phyloP scores from a whole-genome alignment of 2,888 invertebrate genomes.

The Volucella bombylans region DNA sequence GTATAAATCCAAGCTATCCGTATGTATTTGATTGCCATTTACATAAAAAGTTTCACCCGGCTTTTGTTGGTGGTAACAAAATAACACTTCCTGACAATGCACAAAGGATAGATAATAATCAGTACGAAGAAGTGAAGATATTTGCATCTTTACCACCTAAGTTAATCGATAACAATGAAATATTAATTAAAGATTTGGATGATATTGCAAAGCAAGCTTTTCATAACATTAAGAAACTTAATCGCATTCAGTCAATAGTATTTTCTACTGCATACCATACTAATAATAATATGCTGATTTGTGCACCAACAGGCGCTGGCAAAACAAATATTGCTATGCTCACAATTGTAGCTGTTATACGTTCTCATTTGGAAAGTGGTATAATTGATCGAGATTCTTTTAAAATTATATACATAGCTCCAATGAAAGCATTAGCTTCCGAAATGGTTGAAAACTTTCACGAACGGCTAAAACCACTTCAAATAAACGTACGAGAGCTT shows the following conservation, averaged over 20 bases:
- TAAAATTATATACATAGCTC: slow-evolving; percentile 99
- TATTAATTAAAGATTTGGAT: slow-evolving; percentile 84
- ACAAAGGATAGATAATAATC: slow-evolving; percentile 87
- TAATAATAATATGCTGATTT: slow-evolving; percentile 98
- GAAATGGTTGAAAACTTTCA: slow-evolving; percentile 99
- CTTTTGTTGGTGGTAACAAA: slow-evolving; percentile 90
- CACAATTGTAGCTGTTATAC: slow-evolving; percentile 94
- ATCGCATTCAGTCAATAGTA: slow-evolving; percentile 97
- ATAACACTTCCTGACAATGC: slow-evolving; percentile 91
- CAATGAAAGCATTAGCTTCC: slow-evolving; percentile 99
- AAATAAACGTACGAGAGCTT: slow-evolving; percentile 93
- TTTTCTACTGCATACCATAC: slow-evolving; percentile 97
- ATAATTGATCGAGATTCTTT: slow-evolving; percentile 95
- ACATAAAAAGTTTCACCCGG: slow-evolving; percentile 85
- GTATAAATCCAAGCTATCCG: slow-evolving; percentile 86
- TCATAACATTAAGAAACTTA: slow-evolving; percentile 91
- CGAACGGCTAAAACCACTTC: slow-evolving; percentile 88
- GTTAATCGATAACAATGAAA: slow-evolving; percentile 86
- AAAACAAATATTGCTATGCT: slow-evolving; percentile 99
- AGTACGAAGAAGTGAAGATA: slow-evolving; percentile 93
- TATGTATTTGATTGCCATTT: slow-evolving; percentile 93
- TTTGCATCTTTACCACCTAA: slow-evolving; percentile 86
- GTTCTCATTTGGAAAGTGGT: slow-evolving; percentile 91
- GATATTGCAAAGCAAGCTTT: slow-evolving; percentile 95
- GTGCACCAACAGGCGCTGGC: slow-evolving; percentile 99